phyloP scores from a whole-genome alignment of 2,888 invertebrate genomes.

The Ctenicera cuprea region DNA sequence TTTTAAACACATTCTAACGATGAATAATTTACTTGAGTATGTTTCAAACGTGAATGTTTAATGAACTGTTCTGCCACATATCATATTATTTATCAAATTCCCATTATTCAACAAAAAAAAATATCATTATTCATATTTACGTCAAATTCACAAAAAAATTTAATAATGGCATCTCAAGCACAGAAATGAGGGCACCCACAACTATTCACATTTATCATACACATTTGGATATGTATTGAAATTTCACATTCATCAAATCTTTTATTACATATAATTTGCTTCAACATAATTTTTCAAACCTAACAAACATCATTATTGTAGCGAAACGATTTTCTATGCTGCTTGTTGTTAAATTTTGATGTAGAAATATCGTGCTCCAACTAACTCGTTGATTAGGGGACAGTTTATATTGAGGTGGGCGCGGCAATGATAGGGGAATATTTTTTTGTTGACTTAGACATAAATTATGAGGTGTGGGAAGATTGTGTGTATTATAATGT shows the following conservation, averaged over 20 bases:
- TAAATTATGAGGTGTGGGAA: constrained; percentile 19
- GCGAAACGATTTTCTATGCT: background rate
- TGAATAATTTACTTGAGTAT: no score
- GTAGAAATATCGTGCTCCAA: background rate
- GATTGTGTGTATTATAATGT: background rate
- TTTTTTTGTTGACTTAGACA: constrained; percentile 12
- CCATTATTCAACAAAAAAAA: no score
- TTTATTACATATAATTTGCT: no score
- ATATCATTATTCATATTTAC: background rate
- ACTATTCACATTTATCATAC: background rate
- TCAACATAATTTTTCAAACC: no score
- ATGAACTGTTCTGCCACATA: no score
- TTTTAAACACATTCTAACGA: no score
- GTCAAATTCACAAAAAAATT: background rate
- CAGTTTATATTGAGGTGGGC: constrained; percentile 5
- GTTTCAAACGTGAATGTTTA: no score
- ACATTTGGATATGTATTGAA: background rate
- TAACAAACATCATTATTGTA: background rate
- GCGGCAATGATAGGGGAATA: background rate
- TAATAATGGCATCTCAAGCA: background rate
- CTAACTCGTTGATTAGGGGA: constrained; percentile 15
- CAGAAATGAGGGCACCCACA: background rate
- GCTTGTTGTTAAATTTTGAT: constrained; percentile 6
- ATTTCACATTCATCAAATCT: constrained; percentile 5
- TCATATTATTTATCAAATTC: no score